Base-by-base conservation (phyloP, 2,888 invertebrate genomes). In the Lycaena phlaeas region DNA sequence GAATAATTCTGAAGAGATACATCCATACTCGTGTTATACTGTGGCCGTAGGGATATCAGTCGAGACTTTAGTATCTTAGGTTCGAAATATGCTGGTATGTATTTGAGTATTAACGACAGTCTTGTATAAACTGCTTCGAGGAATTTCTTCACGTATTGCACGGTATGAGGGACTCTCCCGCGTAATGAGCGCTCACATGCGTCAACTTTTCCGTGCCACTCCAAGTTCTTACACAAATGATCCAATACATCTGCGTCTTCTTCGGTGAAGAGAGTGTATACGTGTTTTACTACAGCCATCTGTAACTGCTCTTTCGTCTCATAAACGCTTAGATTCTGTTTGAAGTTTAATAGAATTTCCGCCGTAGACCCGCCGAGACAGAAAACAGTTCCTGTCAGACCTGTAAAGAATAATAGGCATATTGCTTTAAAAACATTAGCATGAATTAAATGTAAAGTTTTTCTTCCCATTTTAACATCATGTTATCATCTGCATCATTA, bases 381-480 rank as follows among this genome's bases (percentile, higher is more conserved):
- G 44, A 60, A 77, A 2, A 77, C 57, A 1, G 66, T 71, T 3
- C 76, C 75, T 2, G 43, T 57, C 4, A 61, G 38, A 42, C 72
- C 73, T 61, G 45, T 0, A 36, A n/a, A n/a, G n/a, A n/a, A n/a
- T n/a, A n/a, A n/a, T n/a, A n/a, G n/a, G n/a, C n/a, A n/a, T n/a
- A n/a, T n/a, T n/a, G n/a, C n/a, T n/a, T n/a, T n/a, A n/a, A n/a
- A n/a, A n/a, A n/a, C n/a, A n/a, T n/a, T n/a, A n/a, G n/a, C n/a
- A n/a, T n/a, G n/a, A n/a, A n/a, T n/a, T n/a, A n/a, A n/a, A n/a
- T n/a, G n/a, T n/a, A n/a, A n/a, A n/a, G n/a, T n/a, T n/a, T n/a
- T n/a, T n/a, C n/a, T n/a, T n/a, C n/a, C n/a, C n/a, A n/a, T n/a
- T n/a, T n/a, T n/a, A n/a, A n/a, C n/a, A n/a, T n/a, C n/a, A n/a